phyloP scores from a whole-genome alignment of 2,797 vertebrate genomes.

The Urophycis tenuis region DNA sequence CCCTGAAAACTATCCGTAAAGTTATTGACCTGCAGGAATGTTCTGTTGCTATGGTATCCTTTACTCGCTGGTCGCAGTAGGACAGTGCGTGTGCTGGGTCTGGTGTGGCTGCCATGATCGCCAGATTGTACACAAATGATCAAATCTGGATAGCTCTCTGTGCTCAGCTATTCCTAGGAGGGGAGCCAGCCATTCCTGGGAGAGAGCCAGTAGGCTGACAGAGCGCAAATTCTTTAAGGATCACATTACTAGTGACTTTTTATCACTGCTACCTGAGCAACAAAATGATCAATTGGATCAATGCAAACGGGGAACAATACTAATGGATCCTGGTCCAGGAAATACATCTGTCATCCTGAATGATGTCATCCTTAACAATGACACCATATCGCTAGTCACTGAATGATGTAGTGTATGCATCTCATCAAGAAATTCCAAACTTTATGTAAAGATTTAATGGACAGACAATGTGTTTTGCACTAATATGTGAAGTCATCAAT shows the following conservation, averaged over 20 bases:
- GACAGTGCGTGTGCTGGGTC: constrained; percentile 9
- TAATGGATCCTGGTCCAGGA: background rate
- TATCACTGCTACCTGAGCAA: background rate
- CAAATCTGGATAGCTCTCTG: background rate
- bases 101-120: background rate
- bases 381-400: no score
- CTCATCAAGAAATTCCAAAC: background rate
- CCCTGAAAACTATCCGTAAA: constrained; percentile 35
- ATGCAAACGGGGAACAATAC: no score
- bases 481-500: background rate
- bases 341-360: background rate
- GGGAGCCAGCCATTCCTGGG: background rate
- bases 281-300: background rate
- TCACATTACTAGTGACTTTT: background rate
- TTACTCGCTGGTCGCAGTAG: constrained; percentile 26
- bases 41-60: constrained; percentile 53
- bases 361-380: background rate
- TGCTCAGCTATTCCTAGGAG: background rate
- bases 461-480: background rate
- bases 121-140: background rate
- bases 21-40: constrained; percentile 34
- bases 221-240: background rate
- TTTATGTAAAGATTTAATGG: background rate
- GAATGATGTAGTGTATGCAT: background rate
- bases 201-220: background rate